Conservation (phyloP, 2,888 invertebrate genomes). For the Onchidella celtica region DNA sequence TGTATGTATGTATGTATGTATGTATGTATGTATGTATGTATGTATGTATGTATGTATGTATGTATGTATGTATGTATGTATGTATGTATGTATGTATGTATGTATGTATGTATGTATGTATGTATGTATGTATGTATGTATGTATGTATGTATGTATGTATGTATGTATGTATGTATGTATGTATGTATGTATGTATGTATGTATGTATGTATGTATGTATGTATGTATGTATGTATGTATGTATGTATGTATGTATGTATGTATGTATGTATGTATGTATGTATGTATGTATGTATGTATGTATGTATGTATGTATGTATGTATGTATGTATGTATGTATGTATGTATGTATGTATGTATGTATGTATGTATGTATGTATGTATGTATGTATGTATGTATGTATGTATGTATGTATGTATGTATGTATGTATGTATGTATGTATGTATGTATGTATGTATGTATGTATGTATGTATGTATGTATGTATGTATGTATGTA, state of each 20-base stretch:
- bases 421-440: constrained; percentile 5
- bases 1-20: constrained; percentile 12
- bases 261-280: constrained; percentile 26
- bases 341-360: constrained; percentile 28
- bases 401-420: constrained; percentile 23
- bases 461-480: constrained; percentile 29
- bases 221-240: constrained; percentile 19
- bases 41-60: constrained; percentile 27
- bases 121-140: constrained; percentile 27
- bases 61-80: constrained; percentile 21
- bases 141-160: constrained; percentile 30
- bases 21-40: constrained; percentile 28
- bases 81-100: constrained; percentile 21
- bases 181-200: constrained; percentile 23
- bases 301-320: constrained; percentile 22
- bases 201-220: constrained; percentile 10
- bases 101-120: constrained; percentile 3
- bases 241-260: constrained; percentile 27
- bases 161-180: constrained; percentile 16
- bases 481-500: constrained; percentile 21
- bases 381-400: constrained; percentile 19
- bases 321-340: constrained; percentile 1
- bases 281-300: constrained; percentile 21
- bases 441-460: constrained; percentile 21
- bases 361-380: constrained; percentile 28